phyloP scores from a whole-genome alignment of 2,797 vertebrate genomes.

The Leontopithecus rosalia region DNA sequence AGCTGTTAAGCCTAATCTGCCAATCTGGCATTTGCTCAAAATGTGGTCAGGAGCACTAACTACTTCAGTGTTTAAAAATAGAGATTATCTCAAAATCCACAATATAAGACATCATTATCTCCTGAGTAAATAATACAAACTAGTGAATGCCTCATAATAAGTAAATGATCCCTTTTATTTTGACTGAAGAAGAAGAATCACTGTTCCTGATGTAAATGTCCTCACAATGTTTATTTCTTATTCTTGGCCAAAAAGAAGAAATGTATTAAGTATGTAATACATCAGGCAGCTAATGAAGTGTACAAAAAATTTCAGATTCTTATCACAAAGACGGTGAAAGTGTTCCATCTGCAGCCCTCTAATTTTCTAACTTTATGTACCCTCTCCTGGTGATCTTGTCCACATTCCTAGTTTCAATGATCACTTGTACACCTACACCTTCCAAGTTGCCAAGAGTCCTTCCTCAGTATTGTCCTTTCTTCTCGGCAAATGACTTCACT shows the following conservation, averaged over 20 bases:
- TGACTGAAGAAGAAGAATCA: constrained; percentile 36
- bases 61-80: constrained; percentile 45
- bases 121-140: constrained; percentile 9
- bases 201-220: neutral
- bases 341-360: neutral
- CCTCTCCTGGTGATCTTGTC: neutral
- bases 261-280: neutral
- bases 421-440: neutral
- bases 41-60: constrained; percentile 46
- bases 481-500: neutral
- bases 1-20: constrained; percentile 50
- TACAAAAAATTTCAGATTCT: neutral
- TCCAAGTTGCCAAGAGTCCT: neutral
- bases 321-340: neutral
- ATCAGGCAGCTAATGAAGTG: neutral
- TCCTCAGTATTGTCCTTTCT: neutral
- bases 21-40: constrained; percentile 40
- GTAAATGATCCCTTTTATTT: neutral
- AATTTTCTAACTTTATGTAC: neutral
- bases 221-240: constrained; percentile 8
- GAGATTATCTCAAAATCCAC: neutral
- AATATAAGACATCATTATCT: neutral
- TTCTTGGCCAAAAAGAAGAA: constrained; percentile 22
- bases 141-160: neutral
- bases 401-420: neutral